Base-by-base conservation (phyloP, 2,113 vertebrate species). In the Eudyptes chrysolophus region DNA sequence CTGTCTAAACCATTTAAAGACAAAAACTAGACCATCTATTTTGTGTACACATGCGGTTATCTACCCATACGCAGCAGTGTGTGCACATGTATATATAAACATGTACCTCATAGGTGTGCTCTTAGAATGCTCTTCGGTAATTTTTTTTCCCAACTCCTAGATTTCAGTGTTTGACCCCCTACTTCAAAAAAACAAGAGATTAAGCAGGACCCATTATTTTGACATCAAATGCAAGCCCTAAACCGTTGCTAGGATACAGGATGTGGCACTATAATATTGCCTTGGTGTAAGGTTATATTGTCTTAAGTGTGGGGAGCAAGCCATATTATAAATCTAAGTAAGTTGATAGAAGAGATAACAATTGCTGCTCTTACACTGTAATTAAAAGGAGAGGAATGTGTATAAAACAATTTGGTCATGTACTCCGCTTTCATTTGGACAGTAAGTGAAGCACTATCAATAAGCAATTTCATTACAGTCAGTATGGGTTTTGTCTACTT, bases 181-280 rank as follows among this genome's bases (percentile, higher is more conserved):
- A 62, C 87, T 96, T 97, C 18, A 95, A 78, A 96, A 94, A 93
- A 64, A 0, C 60, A 85, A 65, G 90, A 93, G 84, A 96, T 96
- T 96, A 96, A 81, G 71, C 64, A 62, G 78, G 78, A 85, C 97
- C 82, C 58, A 83, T 95, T 97, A 96, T 97, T 97, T 97, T 96
- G 94, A 86, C 89, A 96, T 95, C 93, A 92, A 96, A 96, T 96
- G 82, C 68, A 93, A 93, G 93, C 84, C 93, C 96, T 94, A 93
- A 93, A 90, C 87, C 2, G 93, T 97, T 97, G 96, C 95, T 97
- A 97, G 93, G 97, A 97, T 96, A 97, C 97, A 78, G 87, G 86
- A 92, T 86, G 92, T 93, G 89, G 82, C 77, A 84, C 95, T 94
- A 77, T 83, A 95, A 85, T 93, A 84, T 75, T 90, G 93, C 84